phyloP scores from a whole-genome alignment of 1,140 invertebrate species.

The Daktulosphaira vitifoliae region DNA sequence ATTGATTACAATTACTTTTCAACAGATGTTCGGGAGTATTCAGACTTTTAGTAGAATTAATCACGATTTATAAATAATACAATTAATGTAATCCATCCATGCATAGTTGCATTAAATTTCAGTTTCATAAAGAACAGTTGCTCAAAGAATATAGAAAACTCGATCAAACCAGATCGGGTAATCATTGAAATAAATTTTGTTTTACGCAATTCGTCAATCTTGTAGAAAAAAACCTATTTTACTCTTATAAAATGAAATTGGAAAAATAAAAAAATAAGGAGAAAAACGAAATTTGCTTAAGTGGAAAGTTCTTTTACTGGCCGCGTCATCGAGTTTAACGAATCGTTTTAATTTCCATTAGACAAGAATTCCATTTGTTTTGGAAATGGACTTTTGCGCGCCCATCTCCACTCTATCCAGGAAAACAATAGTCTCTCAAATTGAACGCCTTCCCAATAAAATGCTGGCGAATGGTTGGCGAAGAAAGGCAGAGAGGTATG shows the following conservation, averaged over 20 bases:
- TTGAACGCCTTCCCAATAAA: background rate
- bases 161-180: no score
- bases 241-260: slow-evolving; percentile 7
- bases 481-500: background rate
- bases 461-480: background rate
- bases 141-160: no score
- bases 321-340: slow-evolving; percentile 9
- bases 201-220: slow-evolving; percentile 23
- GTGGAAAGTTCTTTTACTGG: slow-evolving; percentile 29
- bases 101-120: no score
- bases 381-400: no score
- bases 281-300: slow-evolving; percentile 32
- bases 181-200: no score
- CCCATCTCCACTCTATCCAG: no score
- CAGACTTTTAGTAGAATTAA: no score
- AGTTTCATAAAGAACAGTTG: no score
- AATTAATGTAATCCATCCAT: no score
- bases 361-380: slow-evolving; percentile 11
- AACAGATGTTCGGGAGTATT: slow-evolving; percentile 6
- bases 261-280: background rate
- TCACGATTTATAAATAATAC: no score
- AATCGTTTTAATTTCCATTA: slow-evolving; percentile 34
- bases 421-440: slow-evolving; percentile 7
- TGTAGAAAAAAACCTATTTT: slow-evolving; percentile 10
- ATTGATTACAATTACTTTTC: no score